Evolutionary conservation across 2,113 vertebrate species (phyloP), one percentile per base, ranked within the genome.

Genomic region (Zootoca vivipara): DNA sequence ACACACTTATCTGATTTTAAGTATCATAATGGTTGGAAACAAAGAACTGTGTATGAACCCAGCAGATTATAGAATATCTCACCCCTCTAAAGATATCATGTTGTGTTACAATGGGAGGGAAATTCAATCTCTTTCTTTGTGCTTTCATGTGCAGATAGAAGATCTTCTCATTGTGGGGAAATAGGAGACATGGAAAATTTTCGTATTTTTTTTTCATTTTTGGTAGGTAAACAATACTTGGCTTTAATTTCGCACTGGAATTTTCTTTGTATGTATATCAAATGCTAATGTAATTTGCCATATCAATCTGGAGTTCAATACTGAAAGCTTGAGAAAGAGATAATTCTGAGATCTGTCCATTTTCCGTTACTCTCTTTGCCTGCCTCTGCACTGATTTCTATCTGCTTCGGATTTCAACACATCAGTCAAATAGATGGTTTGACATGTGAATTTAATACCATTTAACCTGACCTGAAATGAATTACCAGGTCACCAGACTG

Each of bases 391-490:
- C 38, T 73, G 84, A 85, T 93, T 94, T 90, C 95, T 93, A 91
- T 95, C 87, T 91, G 6, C 83, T 62, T 94, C 82, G 88, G 56
- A 82, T 95, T 94, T 96, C 93, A 95, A 67, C 92, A 94, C 77
- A 65, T 92, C 62, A 87, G 38, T 91, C 82, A 92, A 92, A 52
- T 3, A 89, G 58, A 35, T 72, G 78, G 4, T 77, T 83, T 69
- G 9, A 73, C 40, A 65, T 85, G 88, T 78, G 69, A 58, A 0
- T 83, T 94, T 85, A 78, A 89, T 92, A 85, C 52, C 1, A 91
- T 82, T 94, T 94, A 82, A 56, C 8, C 28, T 70, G 92, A 85
- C 4, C 30, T 90, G 18, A 62, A 8, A 90, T 90, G 22, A 77
- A 88, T 74, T 91, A 70, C 72, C 90, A 70, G 58, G 33, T 94